Conservation (phyloP, 2,797 vertebrate species). For the Acanthurus tractus region DNA sequence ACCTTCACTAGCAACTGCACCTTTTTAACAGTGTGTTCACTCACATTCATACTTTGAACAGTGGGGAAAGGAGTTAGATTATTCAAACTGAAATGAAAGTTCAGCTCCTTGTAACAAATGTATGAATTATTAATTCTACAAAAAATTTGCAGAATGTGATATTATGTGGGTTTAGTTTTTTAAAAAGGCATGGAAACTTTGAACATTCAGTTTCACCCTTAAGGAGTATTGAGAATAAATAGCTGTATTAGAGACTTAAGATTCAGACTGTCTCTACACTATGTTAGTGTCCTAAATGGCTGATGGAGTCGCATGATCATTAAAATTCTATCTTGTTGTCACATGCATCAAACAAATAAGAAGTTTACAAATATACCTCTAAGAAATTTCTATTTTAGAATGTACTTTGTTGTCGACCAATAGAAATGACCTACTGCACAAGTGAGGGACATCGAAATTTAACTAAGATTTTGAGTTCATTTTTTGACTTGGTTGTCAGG, state of each 20-base stretch:
- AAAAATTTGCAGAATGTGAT: background rate
- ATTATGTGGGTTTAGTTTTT: slow-evolving; percentile 10
- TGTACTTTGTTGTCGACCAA: no score
- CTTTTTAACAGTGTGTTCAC: background rate
- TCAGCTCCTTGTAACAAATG: background rate
- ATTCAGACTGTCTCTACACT: slow-evolving; percentile 8
- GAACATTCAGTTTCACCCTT: background rate
- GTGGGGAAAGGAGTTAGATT: background rate
- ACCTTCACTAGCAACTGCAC: background rate
- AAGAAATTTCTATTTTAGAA: no score
- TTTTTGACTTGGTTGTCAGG: background rate
- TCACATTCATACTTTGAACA: slow-evolving; percentile 9
- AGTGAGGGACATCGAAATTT: no score
- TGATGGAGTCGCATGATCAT: background rate
- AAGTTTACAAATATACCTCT: background rate
- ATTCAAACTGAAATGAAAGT: background rate
- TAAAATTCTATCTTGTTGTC: background rate
- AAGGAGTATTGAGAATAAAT: background rate
- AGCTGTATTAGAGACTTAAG: slow-evolving; percentile 14
- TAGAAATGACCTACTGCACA: no score
- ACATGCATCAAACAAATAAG: background rate
- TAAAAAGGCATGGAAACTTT: slow-evolving; percentile 14
- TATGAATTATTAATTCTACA: background rate
- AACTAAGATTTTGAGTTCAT: background rate
- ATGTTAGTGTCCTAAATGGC: no score